Conservation (phyloP, 2,797 vertebrate species). For the Protonibea diacanthus region DNA sequence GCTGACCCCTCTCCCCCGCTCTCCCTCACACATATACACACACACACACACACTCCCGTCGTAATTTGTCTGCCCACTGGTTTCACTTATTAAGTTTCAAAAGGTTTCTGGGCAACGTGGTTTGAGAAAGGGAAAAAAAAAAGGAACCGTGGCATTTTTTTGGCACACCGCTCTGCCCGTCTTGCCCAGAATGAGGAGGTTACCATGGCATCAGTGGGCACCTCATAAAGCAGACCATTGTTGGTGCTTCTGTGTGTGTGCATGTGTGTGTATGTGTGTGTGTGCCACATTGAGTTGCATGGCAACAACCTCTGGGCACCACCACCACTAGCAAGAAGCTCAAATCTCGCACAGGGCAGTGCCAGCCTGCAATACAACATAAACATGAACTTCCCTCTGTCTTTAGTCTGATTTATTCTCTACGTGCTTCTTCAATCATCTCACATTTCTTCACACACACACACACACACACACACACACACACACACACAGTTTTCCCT, state of each 20-base stretch:
- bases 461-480: constrained; percentile 11
- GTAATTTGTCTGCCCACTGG: constrained; percentile 85
- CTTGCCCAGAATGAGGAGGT: constrained; percentile 87
- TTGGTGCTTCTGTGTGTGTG: constrained; percentile 77
- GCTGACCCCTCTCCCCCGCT: constrained; percentile 57
- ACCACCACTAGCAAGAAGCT: constrained; percentile 73
- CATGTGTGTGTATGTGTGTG: constrained; percentile 52
- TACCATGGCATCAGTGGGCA: constrained; percentile 89
- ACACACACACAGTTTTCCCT: constrained; percentile 22
- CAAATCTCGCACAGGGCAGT: constrained; percentile 58
- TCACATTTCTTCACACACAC: constrained; percentile 32
- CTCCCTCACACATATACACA: constrained; percentile 32
- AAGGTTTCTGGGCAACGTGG: constrained; percentile 89
- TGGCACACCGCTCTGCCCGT: constrained; percentile 82
- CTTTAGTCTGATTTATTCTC: constrained; percentile 38
- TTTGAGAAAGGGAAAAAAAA: constrained; percentile 76
- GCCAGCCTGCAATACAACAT: constrained; percentile 68
- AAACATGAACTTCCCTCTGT: constrained; percentile 49
- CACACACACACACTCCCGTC: constrained; percentile 41
- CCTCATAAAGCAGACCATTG: constrained; percentile 90
- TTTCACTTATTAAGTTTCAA: constrained; percentile 89
- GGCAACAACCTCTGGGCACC: constrained; percentile 88
- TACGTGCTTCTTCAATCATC: constrained; percentile 51
- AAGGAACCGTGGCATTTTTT: constrained; percentile 86
- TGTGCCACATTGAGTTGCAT: constrained; percentile 83